A percentile compares a stretch with the other conserved stretches of the same genome.
Conservation (phyloP, 2,797 vertebrate genomes). For the Taeniopygia guttata region DNA sequence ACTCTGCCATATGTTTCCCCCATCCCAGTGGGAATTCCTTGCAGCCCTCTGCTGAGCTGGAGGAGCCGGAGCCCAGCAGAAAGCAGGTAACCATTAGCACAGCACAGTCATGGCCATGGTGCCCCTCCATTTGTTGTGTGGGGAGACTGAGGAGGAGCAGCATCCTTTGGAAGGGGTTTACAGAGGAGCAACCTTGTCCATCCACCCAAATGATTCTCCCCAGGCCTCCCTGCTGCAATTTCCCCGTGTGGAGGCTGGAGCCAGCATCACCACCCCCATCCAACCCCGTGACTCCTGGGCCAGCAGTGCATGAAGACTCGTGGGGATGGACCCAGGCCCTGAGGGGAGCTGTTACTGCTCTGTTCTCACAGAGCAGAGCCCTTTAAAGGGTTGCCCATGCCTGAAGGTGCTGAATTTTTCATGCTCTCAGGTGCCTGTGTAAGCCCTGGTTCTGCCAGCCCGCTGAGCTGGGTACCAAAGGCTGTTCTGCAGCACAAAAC, state of each 20-base stretch:
- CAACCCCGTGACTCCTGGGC: not conserved
- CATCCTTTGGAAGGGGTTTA: not conserved
- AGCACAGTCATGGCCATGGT: rapidly evolving
- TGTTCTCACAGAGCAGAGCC: not conserved
- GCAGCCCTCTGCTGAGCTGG: not conserved
- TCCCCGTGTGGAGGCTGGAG: not conserved
- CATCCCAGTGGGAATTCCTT: conserved; percentile 11
- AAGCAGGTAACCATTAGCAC: conserved; percentile 28
- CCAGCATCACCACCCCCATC: not conserved
- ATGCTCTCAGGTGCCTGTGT: not conserved
- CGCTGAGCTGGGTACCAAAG: not conserved
- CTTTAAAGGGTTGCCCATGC: rapidly evolving
- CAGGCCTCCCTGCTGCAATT: not conserved
- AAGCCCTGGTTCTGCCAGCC: not conserved
- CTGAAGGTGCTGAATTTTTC: not conserved
- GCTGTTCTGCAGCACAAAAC: not conserved
- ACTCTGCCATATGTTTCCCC: not conserved
- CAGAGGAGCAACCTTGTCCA: not conserved
- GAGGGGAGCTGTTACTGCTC: not conserved
- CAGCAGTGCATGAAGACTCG: not conserved
- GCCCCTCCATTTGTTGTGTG: not conserved
- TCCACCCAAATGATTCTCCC: not conserved
- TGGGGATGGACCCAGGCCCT: not conserved
- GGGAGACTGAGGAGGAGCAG: not conserved
- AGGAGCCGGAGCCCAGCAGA: not conserved